A percentile compares a stretch with the other conserved stretches of the same genome.
phyloP scores from a whole-genome alignment of 2,113 vertebrate genomes.

The Thamnaconus septentrionalis region DNA sequence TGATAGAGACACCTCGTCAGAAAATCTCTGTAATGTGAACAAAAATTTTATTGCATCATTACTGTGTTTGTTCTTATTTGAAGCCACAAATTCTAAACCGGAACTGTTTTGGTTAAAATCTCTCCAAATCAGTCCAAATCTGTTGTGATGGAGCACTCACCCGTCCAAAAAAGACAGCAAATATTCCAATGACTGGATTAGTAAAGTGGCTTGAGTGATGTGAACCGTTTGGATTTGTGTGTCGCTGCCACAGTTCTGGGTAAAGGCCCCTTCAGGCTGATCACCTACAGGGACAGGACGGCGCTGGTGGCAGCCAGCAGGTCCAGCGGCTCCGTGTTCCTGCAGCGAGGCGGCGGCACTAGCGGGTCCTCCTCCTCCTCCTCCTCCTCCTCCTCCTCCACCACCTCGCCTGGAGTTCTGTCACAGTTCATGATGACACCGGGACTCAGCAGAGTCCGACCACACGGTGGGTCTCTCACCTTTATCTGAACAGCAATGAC shows the following conservation, averaged over 20 bases:
- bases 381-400: background rate
- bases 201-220: too few relatives aligned
- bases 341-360: conserved; percentile 61
- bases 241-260: conserved; percentile 80
- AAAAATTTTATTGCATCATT: too few relatives aligned
- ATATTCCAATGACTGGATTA: too few relatives aligned
- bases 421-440: conserved; percentile 90
- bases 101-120: background rate
- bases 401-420: conserved; percentile 51
- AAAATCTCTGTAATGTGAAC: too few relatives aligned
- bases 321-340: conserved; percentile 69
- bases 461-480: conserved; percentile 81
- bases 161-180: too few relatives aligned
- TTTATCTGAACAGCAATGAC: background rate
- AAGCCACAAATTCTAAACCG: too few relatives aligned
- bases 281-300: conserved; percentile 76
- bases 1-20: too few relatives aligned
- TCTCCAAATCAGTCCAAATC: conserved; percentile 19
- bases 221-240: too few relatives aligned
- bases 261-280: conserved; percentile 88
- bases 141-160: too few relatives aligned
- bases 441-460: conserved; percentile 83
- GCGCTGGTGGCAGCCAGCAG: conserved; percentile 71
- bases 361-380: too few relatives aligned
- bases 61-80: too few relatives aligned